A percentile compares a stretch with the other conserved stretches of the same genome.
These are phyloP conservation scores for Triops cancriformis DNA, from an alignment of 1,140 invertebrate genomes.

Conservation along the genomic window DNA sequence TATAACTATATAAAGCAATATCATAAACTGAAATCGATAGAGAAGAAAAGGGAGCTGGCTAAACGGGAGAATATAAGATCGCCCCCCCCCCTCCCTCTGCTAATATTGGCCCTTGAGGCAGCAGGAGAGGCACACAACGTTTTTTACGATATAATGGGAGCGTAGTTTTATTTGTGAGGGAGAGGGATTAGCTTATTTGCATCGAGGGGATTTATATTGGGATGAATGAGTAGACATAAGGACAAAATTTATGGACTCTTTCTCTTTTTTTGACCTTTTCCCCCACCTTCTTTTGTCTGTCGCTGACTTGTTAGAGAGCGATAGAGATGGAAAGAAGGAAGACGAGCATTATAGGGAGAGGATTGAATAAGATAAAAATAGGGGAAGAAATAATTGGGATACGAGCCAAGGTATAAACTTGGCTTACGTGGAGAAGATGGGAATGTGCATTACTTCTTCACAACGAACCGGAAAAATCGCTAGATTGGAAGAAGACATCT, in stretches of 20 bases:
- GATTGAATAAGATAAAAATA: not conserved
- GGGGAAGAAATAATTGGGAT: not conserved
- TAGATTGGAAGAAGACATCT: no score
- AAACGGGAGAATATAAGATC: not conserved
- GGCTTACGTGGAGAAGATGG: no score
- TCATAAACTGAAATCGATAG: no score
- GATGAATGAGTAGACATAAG: conserved; percentile 10
- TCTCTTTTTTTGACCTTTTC: not conserved
- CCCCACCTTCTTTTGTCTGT: not conserved
- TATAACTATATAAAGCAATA: no score
- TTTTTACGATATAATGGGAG: not conserved
- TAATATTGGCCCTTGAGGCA: not conserved
- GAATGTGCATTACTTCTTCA: no score
- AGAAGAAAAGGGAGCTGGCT: no score
- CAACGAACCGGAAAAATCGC: no score
- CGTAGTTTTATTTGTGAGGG: conserved; percentile 3
- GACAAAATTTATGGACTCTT: conserved; percentile 6
- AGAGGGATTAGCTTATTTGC: conserved; percentile 13
- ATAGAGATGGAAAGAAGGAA: not conserved
- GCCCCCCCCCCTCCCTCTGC: not conserved
- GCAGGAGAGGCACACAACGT: not conserved
- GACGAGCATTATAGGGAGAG: not conserved
- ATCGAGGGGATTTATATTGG: not conserved
- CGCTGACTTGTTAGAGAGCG: not conserved
- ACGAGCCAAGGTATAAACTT: not conserved